Percentiles rank a stretch among this genome's conserved stretches.
phyloP scores from a whole-genome alignment of 2,113 vertebrate species.

The Ginglymostoma cirratum region DNA sequence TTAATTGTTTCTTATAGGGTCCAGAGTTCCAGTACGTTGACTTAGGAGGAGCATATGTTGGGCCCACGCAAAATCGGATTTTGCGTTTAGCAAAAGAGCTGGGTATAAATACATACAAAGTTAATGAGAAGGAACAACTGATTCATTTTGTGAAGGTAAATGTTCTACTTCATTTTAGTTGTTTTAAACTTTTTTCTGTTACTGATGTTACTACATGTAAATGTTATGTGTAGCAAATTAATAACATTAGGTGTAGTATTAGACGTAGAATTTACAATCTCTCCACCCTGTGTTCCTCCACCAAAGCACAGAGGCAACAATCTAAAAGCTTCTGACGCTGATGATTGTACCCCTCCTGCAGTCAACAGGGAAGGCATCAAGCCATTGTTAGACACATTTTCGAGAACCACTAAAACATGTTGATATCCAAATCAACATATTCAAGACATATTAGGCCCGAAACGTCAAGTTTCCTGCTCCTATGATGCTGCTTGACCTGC shows the following conservation, averaged over 20 bases:
- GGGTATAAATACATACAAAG: conserved; percentile 66
- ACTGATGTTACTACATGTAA: neutral
- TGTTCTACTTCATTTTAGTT: neutral
- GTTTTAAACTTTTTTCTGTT: neutral
- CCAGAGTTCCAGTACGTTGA: conserved; percentile 57
- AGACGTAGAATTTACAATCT: neutral
- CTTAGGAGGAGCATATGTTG: conserved; percentile 68
- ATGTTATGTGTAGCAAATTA: neutral
- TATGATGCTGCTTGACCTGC: no score
- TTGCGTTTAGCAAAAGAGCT: conserved; percentile 66
- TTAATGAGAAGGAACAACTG: conserved; percentile 53
- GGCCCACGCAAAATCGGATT: conserved; percentile 72
- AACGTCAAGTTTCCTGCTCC: no score
- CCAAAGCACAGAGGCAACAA: neutral
- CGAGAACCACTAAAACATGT: no score
- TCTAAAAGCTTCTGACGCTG: neutral
- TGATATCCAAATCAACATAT: no score
- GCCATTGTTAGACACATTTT: no score
- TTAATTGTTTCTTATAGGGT: conserved; percentile 11
- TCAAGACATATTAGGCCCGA: no score
- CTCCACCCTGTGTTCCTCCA: neutral
- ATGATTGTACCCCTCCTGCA: neutral
- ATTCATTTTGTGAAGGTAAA: conserved; percentile 61
- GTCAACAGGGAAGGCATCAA: no score
- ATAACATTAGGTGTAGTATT: neutral